Base-by-base conservation (phyloP, 2,888 invertebrate species). In the Enoplolaimus lenunculus region DNA sequence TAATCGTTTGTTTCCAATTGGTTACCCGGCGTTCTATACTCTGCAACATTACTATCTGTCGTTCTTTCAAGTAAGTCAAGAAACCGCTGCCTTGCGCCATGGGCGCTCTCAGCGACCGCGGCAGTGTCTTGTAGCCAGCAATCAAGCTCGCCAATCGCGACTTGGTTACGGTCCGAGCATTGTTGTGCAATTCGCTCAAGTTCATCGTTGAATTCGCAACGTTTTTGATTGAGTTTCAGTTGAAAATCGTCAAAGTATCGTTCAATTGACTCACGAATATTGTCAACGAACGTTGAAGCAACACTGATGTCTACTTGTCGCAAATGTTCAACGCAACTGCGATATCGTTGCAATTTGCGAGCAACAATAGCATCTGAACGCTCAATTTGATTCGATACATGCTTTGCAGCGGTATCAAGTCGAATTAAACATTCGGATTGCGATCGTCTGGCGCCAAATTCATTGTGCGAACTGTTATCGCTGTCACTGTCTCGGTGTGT, bases 241-340 rank as follows among this genome's bases (percentile, higher is more conserved):
- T 45, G 28, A 2, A 71, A 26, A 34, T 71, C 71, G 13, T 30
- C 26, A 34, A 71, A 71, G 33, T 70, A 71, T 16, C 29, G 26
- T 7, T 70, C 29, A n/a, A 71, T 33, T 16, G 68, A 70, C 29
- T 68, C 35, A n/a, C 60, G 28, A 13, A 71, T 60, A 35, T 69
- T 71, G 26, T 70, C 70, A 35, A 68, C 45, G 2, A 70, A 13
- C 34, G 35, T 45, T n/a, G n/a, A n/a, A 2, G 62, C 64, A 21
- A 70, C 70, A 16, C 2, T 26, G 2, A 65, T 29, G 34, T 70
- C 30, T 13, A 29, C 34, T 7, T 70, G 34, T 28, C 34, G 33
- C 2, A 71, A 34, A 34, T 59, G 26, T 13, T 45, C 29, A 21
- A n/a, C 33, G 21, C 68, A 2, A 3, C 1, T 33, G 7, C 21